Evolutionary conservation across 2,113 vertebrate genomes (phyloP), one percentile per base, ranked within the genome.

Genomic region (Corynorhinus townsendii): DNA sequence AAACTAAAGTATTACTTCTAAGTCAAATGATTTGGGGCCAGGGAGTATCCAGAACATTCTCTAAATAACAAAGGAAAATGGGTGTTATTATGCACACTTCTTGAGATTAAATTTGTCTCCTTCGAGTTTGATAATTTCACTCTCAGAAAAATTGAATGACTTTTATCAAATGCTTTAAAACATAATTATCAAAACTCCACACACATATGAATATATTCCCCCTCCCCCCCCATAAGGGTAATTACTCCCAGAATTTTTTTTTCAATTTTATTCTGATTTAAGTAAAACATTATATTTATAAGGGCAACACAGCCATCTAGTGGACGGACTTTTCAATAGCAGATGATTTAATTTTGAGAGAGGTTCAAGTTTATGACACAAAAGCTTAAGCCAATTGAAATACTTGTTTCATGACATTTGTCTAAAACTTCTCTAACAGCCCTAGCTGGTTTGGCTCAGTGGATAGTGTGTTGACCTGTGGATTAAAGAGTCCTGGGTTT

Each of bases 281-380:
- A n/a, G 20, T 33, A 40, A 86, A 81, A 73, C 5, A 49, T 62
- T 47, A 6, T 68, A 30, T 93, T 85, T 75, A 45, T 81, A 91
- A 30, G 80, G 59, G 89, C 90, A 95, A 87, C 28, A 90, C 71
- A 64, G 75, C 93, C 95, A 94, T 81, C 97, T 97, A 96, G 95
- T 93, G 93, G 86, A 47, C 52, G 95, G 19, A 49, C 80, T 89
- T 62, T 92, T 87, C 30, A 66, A 95, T 94, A 96, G 28, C 33
- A n/a, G 52, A 69, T 68, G 68, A 12, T 92, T 90, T 75, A 40
- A 87, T 71, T 82, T 47, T 54, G 7, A 35, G 69, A 33, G 28
- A 17, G 33, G 33, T 33, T 72, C 45, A 2, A 94, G 19, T 75
- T 96, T 89, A 77, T 95, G 20, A 96, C 91, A 62, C 43, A 77